These are phyloP conservation scores for Dione juno DNA, from an alignment of 2,888 invertebrate genomes.

Conservation along the genomic window DNA sequence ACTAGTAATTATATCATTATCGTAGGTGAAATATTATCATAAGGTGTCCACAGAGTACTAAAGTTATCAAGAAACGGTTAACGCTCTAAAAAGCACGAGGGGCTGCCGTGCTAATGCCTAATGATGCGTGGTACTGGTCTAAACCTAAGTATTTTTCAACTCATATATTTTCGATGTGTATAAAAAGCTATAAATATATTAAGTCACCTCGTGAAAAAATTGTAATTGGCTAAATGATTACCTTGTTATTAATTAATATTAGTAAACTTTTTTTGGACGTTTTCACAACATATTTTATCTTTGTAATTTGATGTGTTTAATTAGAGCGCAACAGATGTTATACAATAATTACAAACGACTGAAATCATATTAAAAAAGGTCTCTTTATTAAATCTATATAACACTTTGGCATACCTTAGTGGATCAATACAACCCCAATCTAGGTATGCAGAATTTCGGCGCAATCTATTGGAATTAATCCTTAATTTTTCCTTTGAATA, in stretches of 20 bases:
- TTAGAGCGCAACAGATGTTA: too few species aligned
- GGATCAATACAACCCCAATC: not conserved
- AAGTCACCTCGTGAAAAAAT: not conserved
- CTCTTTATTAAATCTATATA: too few species aligned
- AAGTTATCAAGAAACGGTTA: slow-evolving; percentile 18
- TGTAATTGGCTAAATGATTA: too few species aligned
- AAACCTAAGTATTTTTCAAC: not conserved
- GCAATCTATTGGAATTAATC: not conserved
- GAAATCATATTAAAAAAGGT: too few species aligned
- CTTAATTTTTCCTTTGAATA: not conserved
- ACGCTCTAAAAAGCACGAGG: slow-evolving; percentile 25
- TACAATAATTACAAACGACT: too few species aligned
- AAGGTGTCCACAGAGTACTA: slow-evolving; percentile 5
- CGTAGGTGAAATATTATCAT: not conserved
- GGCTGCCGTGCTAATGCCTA: slow-evolving; percentile 15
- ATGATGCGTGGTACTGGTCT: slow-evolving; percentile 15
- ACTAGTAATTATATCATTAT: not conserved
- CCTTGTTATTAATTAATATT: too few species aligned
- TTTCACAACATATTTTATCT: too few species aligned
- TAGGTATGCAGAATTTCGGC: not conserved
- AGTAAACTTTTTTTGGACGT: too few species aligned
- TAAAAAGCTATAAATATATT: not conserved
- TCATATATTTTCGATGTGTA: not conserved
- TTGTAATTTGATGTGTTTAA: too few species aligned
- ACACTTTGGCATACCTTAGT: too few species aligned